Conservation (phyloP, 2,797 vertebrate genomes). For the Lepilemur septentrionalis region DNA sequence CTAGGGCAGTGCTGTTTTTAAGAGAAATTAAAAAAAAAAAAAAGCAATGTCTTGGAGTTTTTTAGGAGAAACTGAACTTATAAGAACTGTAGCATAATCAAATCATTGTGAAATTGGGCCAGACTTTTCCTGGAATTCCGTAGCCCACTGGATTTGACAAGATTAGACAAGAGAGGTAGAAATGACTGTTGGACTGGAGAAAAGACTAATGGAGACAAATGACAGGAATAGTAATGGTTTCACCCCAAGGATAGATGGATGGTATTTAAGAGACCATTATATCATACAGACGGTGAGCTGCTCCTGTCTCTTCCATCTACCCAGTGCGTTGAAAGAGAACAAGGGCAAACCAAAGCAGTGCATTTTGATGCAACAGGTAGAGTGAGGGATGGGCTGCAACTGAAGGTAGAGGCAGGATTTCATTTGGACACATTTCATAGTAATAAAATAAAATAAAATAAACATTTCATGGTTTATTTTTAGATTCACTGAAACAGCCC, state of each 20-base stretch:
- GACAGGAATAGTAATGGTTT: not conserved
- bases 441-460: not conserved
- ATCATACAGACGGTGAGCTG: not conserved
- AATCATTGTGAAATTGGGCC: slow-evolving; percentile 21
- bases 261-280: not conserved
- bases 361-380: not conserved
- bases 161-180: slow-evolving; percentile 16
- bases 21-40: not conserved
- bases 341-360: not conserved
- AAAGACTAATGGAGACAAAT: slow-evolving; percentile 27
- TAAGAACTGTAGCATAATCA: slow-evolving; percentile 12
- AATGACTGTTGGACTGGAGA: not conserved
- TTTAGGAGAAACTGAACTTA: slow-evolving; percentile 39
- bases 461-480: not conserved
- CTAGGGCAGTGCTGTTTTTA: slow-evolving; percentile 43
- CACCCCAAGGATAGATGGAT: not conserved
- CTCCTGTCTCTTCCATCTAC: not conserved
- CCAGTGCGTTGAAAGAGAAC: not conserved
- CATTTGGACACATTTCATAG: not conserved
- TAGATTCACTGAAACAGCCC: not conserved
- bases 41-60: slow-evolving; percentile 6
- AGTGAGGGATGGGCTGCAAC: not conserved
- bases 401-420: not conserved
- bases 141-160: slow-evolving; percentile 14
- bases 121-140: slow-evolving; percentile 26